Evolutionary conservation across 92 coral and sea anemone genomes (phyloP).

Genomic region (Epizoanthus ramosus): DNA sequence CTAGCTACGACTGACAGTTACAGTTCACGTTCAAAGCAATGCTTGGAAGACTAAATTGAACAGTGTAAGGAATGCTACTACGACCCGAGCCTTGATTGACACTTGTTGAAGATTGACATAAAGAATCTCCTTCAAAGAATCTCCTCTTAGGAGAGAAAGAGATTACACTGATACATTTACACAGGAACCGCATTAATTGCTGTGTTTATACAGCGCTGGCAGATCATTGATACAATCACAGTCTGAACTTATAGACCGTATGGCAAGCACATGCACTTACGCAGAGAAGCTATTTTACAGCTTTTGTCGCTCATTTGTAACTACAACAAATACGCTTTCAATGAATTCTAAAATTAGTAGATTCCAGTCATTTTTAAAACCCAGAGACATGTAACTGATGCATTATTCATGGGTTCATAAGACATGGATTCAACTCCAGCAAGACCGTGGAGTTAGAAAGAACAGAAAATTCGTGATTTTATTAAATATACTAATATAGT

Average conservation of each 20-base stretch:
- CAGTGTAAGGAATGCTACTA: background rate
- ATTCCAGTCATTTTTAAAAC: too few species aligned
- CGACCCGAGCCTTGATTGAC: constrained; percentile 6
- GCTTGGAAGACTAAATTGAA: background rate
- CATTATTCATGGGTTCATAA: too few species aligned
- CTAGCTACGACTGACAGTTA: background rate
- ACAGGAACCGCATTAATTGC: background rate
- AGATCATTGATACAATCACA: background rate
- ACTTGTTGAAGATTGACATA: background rate
- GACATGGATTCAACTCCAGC: background rate
- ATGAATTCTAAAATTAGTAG: background rate
- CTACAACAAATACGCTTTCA: background rate
- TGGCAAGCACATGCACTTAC: background rate
- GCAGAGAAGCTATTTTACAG: background rate
- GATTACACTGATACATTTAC: background rate
- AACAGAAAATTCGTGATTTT: background rate
- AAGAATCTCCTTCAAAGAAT: too few species aligned
- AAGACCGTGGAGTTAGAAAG: too few species aligned
- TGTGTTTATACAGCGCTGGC: constrained; percentile 5
- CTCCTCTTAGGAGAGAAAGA: background rate
- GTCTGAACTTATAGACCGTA: background rate
- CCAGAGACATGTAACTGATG: too few species aligned
- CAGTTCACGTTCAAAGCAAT: background rate
- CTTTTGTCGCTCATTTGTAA: constrained; percentile 18
- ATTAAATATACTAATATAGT: background rate